phyloP scores from a whole-genome alignment of 2,113 vertebrate genomes.

The Rhinolophus ferrumequinum region DNA sequence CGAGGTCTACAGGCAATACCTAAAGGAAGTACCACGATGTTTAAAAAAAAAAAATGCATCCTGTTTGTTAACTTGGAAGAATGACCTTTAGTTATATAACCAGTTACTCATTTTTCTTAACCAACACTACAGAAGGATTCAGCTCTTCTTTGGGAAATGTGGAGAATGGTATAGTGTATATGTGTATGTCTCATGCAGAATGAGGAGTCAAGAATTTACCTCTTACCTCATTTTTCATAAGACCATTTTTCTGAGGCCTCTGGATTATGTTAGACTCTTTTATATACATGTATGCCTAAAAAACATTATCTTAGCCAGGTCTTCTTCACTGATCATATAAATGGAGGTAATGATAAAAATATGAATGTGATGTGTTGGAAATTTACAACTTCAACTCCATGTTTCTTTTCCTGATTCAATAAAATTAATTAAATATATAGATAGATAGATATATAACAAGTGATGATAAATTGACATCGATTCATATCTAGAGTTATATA shows the following conservation, averaged over 20 bases:
- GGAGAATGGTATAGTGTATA: not conserved
- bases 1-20: slow-evolving; percentile 41
- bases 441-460: not conserved
- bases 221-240: not conserved
- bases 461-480: slow-evolving; percentile 17
- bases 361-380: slow-evolving; percentile 19
- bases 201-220: slow-evolving; percentile 10
- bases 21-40: slow-evolving; percentile 40
- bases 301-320: slow-evolving; percentile 35
- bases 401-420: not conserved
- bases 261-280: slow-evolving; percentile 34
- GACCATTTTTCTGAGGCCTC: not conserved
- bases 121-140: not conserved
- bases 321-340: not conserved
- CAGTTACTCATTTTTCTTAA: not conserved
- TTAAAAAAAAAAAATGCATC: not conserved
- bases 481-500: not conserved
- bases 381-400: slow-evolving; percentile 38
- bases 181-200: not conserved
- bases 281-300: not conserved
- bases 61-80: slow-evolving; percentile 47
- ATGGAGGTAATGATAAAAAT: slow-evolving; percentile 30
- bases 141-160: not conserved
- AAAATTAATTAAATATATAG: slow-evolving; percentile 30
- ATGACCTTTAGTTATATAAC: slow-evolving; percentile 8